These are phyloP conservation scores for Sphecodes monilicornis DNA, from an alignment of 2,888 invertebrate species.

Conservation along the genomic window DNA sequence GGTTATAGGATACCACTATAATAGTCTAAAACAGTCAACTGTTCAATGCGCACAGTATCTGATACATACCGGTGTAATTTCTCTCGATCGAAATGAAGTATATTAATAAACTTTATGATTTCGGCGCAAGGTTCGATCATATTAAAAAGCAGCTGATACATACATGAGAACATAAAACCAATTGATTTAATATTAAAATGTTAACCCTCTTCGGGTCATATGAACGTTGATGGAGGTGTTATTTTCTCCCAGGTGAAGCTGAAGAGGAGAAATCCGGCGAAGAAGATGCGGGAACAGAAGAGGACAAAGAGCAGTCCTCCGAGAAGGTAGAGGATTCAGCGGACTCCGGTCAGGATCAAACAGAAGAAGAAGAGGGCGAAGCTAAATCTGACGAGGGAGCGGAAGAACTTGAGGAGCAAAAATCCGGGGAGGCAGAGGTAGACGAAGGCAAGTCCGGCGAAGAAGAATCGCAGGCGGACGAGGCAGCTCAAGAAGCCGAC, in stretches of 20 bases:
- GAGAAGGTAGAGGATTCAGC: slow-evolving; percentile 50
- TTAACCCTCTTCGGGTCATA: too few relatives aligned
- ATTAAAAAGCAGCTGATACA: too few relatives aligned
- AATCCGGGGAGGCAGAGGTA: slow-evolving; percentile 54
- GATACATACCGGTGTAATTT: too few relatives aligned
- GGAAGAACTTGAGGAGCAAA: slow-evolving; percentile 39
- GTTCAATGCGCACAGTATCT: too few relatives aligned
- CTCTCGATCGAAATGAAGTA: too few relatives aligned
- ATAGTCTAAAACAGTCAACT: too few relatives aligned
- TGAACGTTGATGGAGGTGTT: neutral
- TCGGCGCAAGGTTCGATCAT: too few relatives aligned
- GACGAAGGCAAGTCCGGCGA: slow-evolving; percentile 61
- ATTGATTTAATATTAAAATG: too few relatives aligned
- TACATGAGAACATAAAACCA: too few relatives aligned
- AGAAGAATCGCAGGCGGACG: slow-evolving; percentile 53
- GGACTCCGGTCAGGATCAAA: slow-evolving; percentile 18
- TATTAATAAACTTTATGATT: too few relatives aligned
- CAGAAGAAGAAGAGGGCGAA: slow-evolving; percentile 26
- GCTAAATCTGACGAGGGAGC: slow-evolving; percentile 56
- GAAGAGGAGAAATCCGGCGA: slow-evolving; percentile 45
- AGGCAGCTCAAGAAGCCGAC: slow-evolving; percentile 57
- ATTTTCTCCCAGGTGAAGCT: slow-evolving; percentile 8
- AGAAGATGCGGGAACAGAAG: slow-evolving; percentile 54
- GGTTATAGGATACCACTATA: too few relatives aligned
- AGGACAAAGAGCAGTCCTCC: slow-evolving; percentile 61